Base-by-base conservation (phyloP, 2,888 invertebrate genomes). In the Adelognathus sp. region DNA sequence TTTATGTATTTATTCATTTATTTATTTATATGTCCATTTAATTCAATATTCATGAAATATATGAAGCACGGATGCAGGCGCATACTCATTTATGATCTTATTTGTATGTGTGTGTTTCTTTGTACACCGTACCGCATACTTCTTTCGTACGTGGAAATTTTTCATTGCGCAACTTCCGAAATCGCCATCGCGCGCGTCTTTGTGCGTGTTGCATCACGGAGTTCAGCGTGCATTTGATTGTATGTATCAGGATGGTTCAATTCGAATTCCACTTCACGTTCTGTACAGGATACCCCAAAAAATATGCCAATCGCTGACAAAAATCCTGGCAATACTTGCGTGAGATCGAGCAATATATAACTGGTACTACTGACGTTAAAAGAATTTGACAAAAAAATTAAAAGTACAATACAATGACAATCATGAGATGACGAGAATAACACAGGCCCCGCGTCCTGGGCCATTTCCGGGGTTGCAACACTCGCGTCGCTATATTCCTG, bases 201-300 rank as follows among this genome's bases (percentile, higher is more conserved):
- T 76, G 75, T 71, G 63, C 73, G 63, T 72, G 39, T 74, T 31
- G 54, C 44, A 72, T 66, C 33, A 61, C 66, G 46, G 66, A 66
- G 64, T 74, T 81, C 81, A 67, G 29, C 44, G 58, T 77, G 70
- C 52, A 58, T 74, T 67, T 52, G 69, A 56, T 58, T 81, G 50
- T 76, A 58, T 60, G 63, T 60, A 24, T 50, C 21, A 24, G 11
- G n/a, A 50, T 50, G 46, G 46, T 50, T 50, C 11, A 50, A 24
- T 24, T 24, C 9, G 46, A 21, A 50, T 50, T 50, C 0, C 1
- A 50, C 5, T 24, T 46, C 24, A 11, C 21, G 3, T 7, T 21
- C n/a, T 24, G n/a, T 9, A 11, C n/a, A n/a, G 11, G 24, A 3
- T 24, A 11, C 46, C 9, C 21, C 4, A 50, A 11, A 44, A 18